phyloP scores from a whole-genome alignment of 2,113 vertebrate species.

The Variabilichromis moorii region DNA sequence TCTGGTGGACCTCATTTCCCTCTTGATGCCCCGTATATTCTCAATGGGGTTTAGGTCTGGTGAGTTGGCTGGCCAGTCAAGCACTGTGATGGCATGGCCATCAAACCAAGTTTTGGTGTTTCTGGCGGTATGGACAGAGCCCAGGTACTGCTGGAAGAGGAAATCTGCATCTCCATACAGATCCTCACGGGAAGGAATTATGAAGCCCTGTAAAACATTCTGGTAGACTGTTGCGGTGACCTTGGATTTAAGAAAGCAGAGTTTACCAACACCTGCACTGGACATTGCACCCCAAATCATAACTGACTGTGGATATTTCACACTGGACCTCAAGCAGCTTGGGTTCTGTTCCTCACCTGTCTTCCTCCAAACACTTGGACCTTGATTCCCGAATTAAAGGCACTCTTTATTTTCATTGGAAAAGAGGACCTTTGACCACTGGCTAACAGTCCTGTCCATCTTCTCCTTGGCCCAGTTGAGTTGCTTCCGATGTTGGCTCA shows the following conservation, averaged over 20 bases:
- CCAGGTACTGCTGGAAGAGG: not conserved
- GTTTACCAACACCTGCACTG: not conserved
- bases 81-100: not conserved
- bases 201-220: not conserved
- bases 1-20: not conserved
- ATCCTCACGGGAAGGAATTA: not conserved
- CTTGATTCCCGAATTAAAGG: not conserved
- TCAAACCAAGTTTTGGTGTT: not conserved
- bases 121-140: accelerated
- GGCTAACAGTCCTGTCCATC: not conserved
- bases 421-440: not conserved
- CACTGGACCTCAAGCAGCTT: not conserved
- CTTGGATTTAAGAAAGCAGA: not conserved
- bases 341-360: not conserved
- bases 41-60: not conserved
- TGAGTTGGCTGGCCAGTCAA: not conserved
- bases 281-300: not conserved
- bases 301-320: not conserved
- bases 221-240: not conserved
- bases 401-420: not conserved
- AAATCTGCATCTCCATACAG: not conserved
- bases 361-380: not conserved
- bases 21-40: not conserved
- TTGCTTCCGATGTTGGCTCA: not conserved
- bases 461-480: not conserved